These are phyloP conservation scores for Florisuga fusca DNA, from an alignment of 2,797 vertebrate genomes.

Conservation along the genomic window DNA sequence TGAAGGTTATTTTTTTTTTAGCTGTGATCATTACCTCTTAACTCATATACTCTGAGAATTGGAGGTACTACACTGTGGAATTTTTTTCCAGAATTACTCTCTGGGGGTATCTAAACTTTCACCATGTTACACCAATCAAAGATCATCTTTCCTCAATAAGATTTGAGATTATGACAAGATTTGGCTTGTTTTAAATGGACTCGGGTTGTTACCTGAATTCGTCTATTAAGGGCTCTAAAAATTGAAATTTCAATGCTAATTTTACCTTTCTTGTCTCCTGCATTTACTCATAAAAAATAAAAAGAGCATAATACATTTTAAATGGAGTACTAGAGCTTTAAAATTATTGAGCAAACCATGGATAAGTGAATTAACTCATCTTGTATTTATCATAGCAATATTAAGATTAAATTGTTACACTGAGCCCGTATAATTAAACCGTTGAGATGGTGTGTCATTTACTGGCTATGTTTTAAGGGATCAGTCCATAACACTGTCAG, in stretches of 20 bases:
- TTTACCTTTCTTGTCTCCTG: background rate
- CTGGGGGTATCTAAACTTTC: background rate
- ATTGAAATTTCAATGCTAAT: background rate
- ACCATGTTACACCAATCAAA: background rate
- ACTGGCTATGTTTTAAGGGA: background rate
- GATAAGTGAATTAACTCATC: background rate
- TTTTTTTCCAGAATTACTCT: background rate
- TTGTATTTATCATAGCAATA: background rate
- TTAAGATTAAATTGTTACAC: background rate
- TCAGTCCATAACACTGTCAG: background rate
- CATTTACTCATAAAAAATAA: background rate
- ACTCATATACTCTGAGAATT: background rate
- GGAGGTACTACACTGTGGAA: background rate
- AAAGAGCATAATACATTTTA: background rate
- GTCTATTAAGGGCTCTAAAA: background rate
- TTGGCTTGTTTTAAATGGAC: background rate
- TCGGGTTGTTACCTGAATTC: background rate
- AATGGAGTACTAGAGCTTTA: background rate
- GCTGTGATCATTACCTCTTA: background rate
- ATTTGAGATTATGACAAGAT: background rate
- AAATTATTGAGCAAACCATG: background rate
- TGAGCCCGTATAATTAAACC: background rate
- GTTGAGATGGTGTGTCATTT: too few species aligned
- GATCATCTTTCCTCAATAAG: background rate
- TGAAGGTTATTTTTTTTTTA: background rate